Evolutionary conservation across 1,140 invertebrate species (phyloP).

Genomic region (Diachasma alloeum): DNA sequence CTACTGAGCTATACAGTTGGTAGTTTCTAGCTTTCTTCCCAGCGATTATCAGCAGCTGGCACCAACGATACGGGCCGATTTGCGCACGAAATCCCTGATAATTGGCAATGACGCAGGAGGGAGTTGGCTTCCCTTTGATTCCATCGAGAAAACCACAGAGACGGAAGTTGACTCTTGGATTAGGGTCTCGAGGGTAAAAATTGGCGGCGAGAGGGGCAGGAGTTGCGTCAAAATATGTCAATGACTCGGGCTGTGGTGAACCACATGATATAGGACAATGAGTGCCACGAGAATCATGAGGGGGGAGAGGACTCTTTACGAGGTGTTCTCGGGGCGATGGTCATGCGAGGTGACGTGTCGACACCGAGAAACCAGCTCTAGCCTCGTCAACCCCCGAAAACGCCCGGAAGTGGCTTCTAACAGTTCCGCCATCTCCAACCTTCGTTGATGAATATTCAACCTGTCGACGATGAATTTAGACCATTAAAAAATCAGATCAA

Average conservation of each 20-base stretch:
- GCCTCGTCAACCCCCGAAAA: not conserved
- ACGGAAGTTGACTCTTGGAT: not conserved
- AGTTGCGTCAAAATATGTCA: constrained; percentile 61
- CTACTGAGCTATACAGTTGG: not conserved
- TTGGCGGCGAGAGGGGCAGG: not conserved
- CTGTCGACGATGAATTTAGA: not conserved
- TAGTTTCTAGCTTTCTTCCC: constrained; percentile 45
- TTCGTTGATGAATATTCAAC: not conserved
- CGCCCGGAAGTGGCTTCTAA: constrained; percentile 15
- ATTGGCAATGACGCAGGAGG: not conserved
- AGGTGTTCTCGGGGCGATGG: constrained; percentile 2
- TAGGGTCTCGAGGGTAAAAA: not conserved
- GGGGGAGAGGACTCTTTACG: not conserved
- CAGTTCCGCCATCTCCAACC: not conserved
- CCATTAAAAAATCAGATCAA: not conserved
- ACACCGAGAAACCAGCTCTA: constrained; percentile 36
- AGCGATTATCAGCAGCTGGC: constrained; percentile 45
- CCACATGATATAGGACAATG: constrained; percentile 42
- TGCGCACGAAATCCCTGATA: constrained; percentile 5
- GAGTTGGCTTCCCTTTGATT: not conserved
- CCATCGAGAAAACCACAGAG: constrained; percentile 18
- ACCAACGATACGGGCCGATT: not conserved
- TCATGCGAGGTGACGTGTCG: constrained; percentile 56
- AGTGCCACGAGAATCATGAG: constrained; percentile 8
- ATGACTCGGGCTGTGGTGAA: constrained; percentile 56